Evolutionary conservation across 2,113 vertebrate species (phyloP), one percentile per base, ranked within the genome.

Genomic region (Pseudopodoces humilis): DNA sequence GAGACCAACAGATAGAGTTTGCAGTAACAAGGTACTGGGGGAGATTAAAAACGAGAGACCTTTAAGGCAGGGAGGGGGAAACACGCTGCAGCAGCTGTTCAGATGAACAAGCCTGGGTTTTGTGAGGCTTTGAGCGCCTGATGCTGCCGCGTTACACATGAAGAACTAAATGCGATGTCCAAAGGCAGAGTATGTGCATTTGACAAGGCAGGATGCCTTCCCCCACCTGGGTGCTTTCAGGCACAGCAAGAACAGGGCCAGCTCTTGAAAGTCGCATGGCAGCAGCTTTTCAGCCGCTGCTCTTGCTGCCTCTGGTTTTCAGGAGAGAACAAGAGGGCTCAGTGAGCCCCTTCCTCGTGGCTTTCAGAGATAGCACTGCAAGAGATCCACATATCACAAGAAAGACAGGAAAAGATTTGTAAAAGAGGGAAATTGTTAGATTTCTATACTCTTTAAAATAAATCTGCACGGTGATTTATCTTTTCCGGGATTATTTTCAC

Each of bases 291-390:
- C 76, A 70, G 33, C 16, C 43, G 9, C 68, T 22, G 27, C 56
- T 67, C 59, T 56, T 50, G 31, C 64, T 4, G 20, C 41, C 37
- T 7, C 11, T 0, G 1, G 13, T 39, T 71, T 46, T 77, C 9
- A 18, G 44, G 25, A 65, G 47, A 62, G 15, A 28, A 58, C 0
- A 0, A 21, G 35, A 68, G 70, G 25, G n/a, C 63, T n/a, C 15
- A 23, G 19, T 0, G 0, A 64, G 50, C 41, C n/a, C 39, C 43
- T 28, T 59, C 39, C 64, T 75, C 17, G 6, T 1, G 4, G 11
- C 13, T 65, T 72, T 79, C 63, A 65, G 69, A 74, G 41, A 43
- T 1, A 72, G 7, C 24, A 2, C 59, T 74, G 46, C 15, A 28
- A 81, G 31, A 22, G 55, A 53, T 7, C 9, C 2, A 2, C 2